Percentiles rank a stretch among this genome's conserved stretches.
phyloP scores from a whole-genome alignment of 1,140 invertebrate species.

The Catajapyx aquilonaris region DNA sequence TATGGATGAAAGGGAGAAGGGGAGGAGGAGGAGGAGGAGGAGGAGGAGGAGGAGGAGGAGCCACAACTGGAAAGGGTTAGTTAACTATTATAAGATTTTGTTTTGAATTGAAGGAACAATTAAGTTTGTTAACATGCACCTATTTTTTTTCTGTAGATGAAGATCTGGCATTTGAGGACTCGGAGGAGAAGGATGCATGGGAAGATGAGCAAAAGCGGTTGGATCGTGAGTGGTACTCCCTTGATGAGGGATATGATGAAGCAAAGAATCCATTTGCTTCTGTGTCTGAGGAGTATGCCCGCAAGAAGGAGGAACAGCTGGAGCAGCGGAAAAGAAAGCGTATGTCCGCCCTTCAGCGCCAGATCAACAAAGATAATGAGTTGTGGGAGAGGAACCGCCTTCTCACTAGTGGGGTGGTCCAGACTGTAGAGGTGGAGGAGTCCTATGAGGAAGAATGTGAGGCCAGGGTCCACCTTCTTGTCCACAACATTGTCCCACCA shows the following conservation, averaged over 20 bases:
- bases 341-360: slow-evolving; percentile 80
- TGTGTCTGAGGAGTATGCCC: slow-evolving; percentile 73
- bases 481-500: slow-evolving; percentile 96
- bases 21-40: no score
- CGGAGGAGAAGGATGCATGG: slow-evolving; percentile 59
- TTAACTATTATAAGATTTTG: no score
- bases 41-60: no score
- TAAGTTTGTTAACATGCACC: background rate
- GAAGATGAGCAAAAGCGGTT: slow-evolving; percentile 81
- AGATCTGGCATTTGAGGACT: slow-evolving; percentile 27
- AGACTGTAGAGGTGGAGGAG: slow-evolving; percentile 69
- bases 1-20: slow-evolving; percentile 47
- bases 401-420: slow-evolving; percentile 87
- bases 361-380: slow-evolving; percentile 94
- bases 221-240: slow-evolving; percentile 90
- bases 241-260: slow-evolving; percentile 86
- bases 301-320: slow-evolving; percentile 75
- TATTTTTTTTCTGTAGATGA: slow-evolving; percentile 12
- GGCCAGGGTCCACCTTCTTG: slow-evolving; percentile 83
- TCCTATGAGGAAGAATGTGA: slow-evolving; percentile 83
- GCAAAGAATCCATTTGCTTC: slow-evolving; percentile 80
- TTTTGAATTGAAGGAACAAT: no score
- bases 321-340: slow-evolving; percentile 76
- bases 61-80: no score
- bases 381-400: slow-evolving; percentile 97